phyloP scores from a whole-genome alignment of 1,140 invertebrate genomes.

The Camponotus vicinus region DNA sequence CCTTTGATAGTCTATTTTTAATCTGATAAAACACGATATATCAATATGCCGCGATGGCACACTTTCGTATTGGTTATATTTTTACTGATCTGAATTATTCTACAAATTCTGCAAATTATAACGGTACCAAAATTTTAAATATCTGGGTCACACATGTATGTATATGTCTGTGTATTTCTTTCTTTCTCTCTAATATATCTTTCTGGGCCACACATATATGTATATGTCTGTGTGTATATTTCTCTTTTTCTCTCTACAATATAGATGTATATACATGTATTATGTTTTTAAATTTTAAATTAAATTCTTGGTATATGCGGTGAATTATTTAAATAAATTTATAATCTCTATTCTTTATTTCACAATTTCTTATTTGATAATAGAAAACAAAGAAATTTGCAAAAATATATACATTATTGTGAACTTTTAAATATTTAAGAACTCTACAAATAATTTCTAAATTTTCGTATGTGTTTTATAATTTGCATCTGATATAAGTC shows the following conservation, averaged over 20 bases:
- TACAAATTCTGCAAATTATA: background rate
- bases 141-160: no score
- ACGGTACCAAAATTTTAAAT: background rate
- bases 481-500: no score
- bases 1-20: conserved; percentile 89
- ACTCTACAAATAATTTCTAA: background rate
- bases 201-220: no score
- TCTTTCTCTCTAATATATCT: no score
- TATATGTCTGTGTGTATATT: background rate
- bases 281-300: background rate
- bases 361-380: background rate
- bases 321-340: background rate
- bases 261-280: background rate
- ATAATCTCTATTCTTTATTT: background rate
- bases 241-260: no score
- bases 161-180: background rate
- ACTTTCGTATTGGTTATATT: background rate
- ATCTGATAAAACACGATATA: conserved; percentile 86
- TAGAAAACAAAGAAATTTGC: background rate
- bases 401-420: background rate
- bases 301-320: background rate
- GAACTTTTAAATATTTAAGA: background rate
- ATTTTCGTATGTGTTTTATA: background rate
- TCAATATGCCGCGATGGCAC: background rate
- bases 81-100: background rate